Percentiles rank a stretch among this genome's conserved stretches.
Evolutionary conservation across 2,888 invertebrate species (phyloP).

Genomic region (Dryadula phaetusa): DNA sequence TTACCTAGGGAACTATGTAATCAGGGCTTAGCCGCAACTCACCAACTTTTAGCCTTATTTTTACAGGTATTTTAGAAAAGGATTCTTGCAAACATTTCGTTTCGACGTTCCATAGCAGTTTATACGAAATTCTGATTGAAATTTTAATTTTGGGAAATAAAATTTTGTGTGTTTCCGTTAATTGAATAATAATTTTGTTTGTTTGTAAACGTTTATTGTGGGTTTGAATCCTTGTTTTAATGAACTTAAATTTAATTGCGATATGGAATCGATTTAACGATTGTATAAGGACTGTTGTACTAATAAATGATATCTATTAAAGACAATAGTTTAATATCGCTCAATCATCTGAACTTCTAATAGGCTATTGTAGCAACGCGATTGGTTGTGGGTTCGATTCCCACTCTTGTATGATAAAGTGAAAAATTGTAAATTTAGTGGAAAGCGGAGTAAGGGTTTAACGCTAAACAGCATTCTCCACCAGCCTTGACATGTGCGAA

Average conservation of each 20-base stretch:
- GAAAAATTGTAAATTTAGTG: too few species aligned
- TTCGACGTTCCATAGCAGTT: constrained; percentile 1
- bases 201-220: not conserved
- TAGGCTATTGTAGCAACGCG: not conserved
- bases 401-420: too few species aligned
- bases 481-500: too few species aligned
- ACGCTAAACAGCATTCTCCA: too few species aligned
- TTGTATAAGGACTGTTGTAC: too few species aligned
- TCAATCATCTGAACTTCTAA: too few species aligned
- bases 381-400: too few species aligned
- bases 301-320: too few species aligned
- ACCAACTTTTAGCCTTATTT: constrained; percentile 1
- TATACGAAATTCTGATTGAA: constrained; percentile 15
- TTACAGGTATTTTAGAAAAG: constrained; percentile 17
- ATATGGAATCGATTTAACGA: not conserved
- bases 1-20: constrained; percentile 23
- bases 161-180: not conserved
- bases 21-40: constrained; percentile 21
- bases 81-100: not conserved
- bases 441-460: too few species aligned
- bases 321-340: too few species aligned
- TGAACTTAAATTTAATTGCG: not conserved
- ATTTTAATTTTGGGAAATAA: constrained; percentile 5
- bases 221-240: not conserved
- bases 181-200: constrained; percentile 1